Base-by-base conservation (phyloP, 2,113 vertebrate species). In the Peromyscus polionotus region DNA sequence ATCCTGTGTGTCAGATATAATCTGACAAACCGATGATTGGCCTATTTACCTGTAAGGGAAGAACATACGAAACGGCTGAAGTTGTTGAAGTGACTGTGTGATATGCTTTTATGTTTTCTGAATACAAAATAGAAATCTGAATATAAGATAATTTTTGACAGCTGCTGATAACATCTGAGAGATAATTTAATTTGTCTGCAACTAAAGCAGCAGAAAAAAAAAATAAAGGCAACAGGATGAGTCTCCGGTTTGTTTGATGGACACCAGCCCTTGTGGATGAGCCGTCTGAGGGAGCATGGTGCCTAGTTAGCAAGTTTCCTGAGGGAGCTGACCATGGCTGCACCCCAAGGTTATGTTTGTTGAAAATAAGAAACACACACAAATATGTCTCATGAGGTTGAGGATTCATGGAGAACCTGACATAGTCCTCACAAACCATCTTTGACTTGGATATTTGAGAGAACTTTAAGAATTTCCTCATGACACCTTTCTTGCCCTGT, bases 81-180 rank as follows among this genome's bases (percentile, higher is more conserved):
- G 83, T 93, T 95, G 19, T n/a, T 95, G n/a, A 77, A 90, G 48
- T 87, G 73, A 93, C 45, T 96, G 51, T 61, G 51, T 93, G 96
- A 57, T 63, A 42, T 79, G 91, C 89, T 67, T 95, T 96, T 84
- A 76, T 93, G 93, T 61, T 96, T 95, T 95, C 80, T 94, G 86
- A 95, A 97, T 95, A 77, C 86, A 95, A 96, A 97, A 87, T 92
- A 89, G 77, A 95, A 93, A 54, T 97, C 87, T 93, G 81, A 97
- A 70, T 87, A 91, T 75, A 80, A 73, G 93, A 86, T 95, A 88
- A 33, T 93, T 93, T 97, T 96, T 96, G 96, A 97, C 63, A 98
- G 95, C 89, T 97, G 95, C 73, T 97, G 95, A 92, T 96, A 96
- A 93, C 84, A 94, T 98, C 88, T 93, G 88, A 96, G 86, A 97